Evolutionary conservation across 2,797 vertebrate species (phyloP).

Genomic region (Vireo griseus): DNA sequence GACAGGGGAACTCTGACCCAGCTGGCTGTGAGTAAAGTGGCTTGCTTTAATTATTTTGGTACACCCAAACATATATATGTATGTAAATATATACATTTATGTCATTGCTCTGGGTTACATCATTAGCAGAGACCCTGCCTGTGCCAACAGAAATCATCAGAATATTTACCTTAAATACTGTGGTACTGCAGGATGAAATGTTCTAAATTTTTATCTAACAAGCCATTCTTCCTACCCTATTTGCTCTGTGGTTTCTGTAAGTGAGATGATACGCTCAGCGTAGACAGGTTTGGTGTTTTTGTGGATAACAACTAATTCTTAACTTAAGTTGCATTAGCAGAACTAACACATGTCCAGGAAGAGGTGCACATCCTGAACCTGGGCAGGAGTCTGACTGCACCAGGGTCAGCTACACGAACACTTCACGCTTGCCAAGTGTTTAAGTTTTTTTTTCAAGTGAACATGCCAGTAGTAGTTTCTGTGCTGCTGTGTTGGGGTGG

Average conservation of each 20-base stretch:
- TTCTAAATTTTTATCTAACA: neutral
- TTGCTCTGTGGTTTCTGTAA: neutral
- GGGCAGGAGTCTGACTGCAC: neutral
- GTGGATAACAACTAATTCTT: neutral
- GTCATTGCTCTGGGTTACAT: neutral
- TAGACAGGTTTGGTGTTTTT: neutral
- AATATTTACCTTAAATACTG: neutral
- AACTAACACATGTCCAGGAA: neutral
- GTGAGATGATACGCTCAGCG: accelerated
- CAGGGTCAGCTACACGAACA: neutral
- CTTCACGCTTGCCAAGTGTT: neutral
- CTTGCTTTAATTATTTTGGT: neutral
- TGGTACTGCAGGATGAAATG: neutral
- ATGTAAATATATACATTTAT: neutral
- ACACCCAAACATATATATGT: neutral
- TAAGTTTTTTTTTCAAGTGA: neutral
- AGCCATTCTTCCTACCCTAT: neutral
- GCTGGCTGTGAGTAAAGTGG: neutral
- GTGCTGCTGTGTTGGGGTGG: neutral
- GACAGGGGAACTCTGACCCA: neutral
- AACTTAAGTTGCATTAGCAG: neutral
- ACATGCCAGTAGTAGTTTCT: neutral
- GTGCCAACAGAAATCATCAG: neutral
- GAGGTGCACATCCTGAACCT: neutral
- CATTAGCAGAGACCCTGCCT: neutral